Evolutionary conservation across 2,888 invertebrate genomes (phyloP), one percentile per base, ranked within the genome.

Genomic region (Hirudinaria manillensis): DNA sequence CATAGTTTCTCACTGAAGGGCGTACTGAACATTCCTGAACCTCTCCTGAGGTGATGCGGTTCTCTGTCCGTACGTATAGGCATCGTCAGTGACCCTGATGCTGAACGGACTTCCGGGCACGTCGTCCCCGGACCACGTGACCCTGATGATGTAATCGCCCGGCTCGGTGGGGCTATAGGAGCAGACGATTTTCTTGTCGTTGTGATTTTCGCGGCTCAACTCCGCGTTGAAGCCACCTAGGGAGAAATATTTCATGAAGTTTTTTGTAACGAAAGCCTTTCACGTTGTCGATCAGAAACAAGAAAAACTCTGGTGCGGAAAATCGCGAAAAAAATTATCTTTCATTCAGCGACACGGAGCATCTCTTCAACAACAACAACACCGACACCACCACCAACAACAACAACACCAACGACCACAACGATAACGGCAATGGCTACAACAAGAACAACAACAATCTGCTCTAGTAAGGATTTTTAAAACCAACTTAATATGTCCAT

Each of bases 71-170:
- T 56, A 65, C 38, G 21, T 65, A 45, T 67, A 97, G 88, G 96
- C 94, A 10, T 98, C 98, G 86, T 99, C 99, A 86, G 98, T 96
- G 82, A 99, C 99, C 92, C 96, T 94, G 79, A 99, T 95, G 78
- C 93, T 92, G 89, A 99, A 99, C 0, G 99, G 98, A 66, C 95
- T 96, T 74, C 98, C 98, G 72, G 97, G 97, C 34, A 99, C 97
- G 83, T 97, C 91, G 80, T 96, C 93, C 34, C 94, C 96, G 6
- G 97, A 97, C 98, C 98, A 99, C 85, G 92, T 92, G 1, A 95
- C 94, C 85, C 34, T 21, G 65, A 99, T 94, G 78, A 96, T 89
- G 86, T 99, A 99, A 86, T 98, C 96, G 53, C 99, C 99, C 3
- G 97, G 96, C 75, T 99, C 98, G 74, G 94, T 95, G 77, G 99